phyloP scores from a whole-genome alignment of 2,888 invertebrate species.

The Ariolimax columbianus region DNA sequence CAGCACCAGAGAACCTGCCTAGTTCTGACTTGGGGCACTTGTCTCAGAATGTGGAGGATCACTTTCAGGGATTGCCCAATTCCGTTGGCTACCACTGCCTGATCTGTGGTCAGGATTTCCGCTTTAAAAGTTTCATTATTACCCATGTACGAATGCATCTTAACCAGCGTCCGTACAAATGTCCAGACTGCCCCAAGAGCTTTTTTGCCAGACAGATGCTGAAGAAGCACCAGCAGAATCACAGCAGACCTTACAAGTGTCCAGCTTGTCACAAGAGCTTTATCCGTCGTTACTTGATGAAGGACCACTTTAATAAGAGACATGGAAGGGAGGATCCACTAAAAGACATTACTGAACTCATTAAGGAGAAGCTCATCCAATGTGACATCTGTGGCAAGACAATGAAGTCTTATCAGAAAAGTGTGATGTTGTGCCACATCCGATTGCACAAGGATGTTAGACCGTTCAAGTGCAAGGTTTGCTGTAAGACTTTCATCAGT shows the following conservation, averaged over 20 bases:
- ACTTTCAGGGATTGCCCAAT: slow-evolving; percentile 33
- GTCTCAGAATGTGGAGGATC: slow-evolving; percentile 43
- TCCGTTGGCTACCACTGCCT: slow-evolving; percentile 44
- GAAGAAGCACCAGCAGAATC: slow-evolving; percentile 48
- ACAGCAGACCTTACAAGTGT: slow-evolving; percentile 47
- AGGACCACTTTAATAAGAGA: slow-evolving; percentile 41
- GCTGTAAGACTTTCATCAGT: slow-evolving; percentile 42
- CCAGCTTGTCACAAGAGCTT: slow-evolving; percentile 49
- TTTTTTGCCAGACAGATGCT: slow-evolving; percentile 44
- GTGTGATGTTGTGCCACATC: slow-evolving; percentile 46
- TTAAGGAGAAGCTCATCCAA: slow-evolving; percentile 35
- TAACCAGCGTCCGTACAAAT: slow-evolving; percentile 43
- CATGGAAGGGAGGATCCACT: slow-evolving; percentile 42
- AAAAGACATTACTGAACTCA: slow-evolving; percentile 41
- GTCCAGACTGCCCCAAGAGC: slow-evolving; percentile 33
- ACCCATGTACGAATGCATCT: slow-evolving; percentile 48
- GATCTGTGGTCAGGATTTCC: slow-evolving; percentile 43
- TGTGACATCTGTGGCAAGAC: slow-evolving; percentile 52
- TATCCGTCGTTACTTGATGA: slow-evolving; percentile 44
- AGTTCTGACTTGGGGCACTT: neutral
- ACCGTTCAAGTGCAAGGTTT: slow-evolving; percentile 34
- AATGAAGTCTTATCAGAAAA: slow-evolving; percentile 49
- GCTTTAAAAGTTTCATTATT: slow-evolving; percentile 48
- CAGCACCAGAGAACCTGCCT: neutral
- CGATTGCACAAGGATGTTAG: slow-evolving; percentile 50